phyloP scores from a whole-genome alignment of 2,888 invertebrate species.

The Patella pellucida region DNA sequence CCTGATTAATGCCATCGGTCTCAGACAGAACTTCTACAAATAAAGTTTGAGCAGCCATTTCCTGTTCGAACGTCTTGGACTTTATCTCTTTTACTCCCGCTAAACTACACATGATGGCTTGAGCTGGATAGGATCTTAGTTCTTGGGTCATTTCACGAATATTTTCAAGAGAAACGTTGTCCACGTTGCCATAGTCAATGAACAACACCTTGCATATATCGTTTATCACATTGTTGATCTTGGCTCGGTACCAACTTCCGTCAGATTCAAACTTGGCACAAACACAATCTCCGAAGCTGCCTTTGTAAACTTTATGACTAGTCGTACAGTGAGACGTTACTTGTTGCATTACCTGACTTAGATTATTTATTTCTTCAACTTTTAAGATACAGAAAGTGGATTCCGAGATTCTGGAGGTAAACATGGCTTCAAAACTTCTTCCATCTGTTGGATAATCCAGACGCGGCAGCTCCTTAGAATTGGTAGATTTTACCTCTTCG shows the following conservation, averaged over 20 bases:
- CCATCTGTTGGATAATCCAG: neutral
- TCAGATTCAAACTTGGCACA: constrained; percentile 39
- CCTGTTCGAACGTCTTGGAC: too few relatives aligned
- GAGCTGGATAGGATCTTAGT: constrained; percentile 39
- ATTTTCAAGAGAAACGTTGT: constrained; percentile 32
- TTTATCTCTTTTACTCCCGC: constrained; percentile 28
- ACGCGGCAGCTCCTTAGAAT: too few relatives aligned
- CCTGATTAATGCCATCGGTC: neutral
- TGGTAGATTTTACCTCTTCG: too few relatives aligned
- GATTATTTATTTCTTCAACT: neutral
- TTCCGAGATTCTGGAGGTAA: neutral
- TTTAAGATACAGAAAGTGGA: neutral
- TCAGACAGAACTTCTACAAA: neutral
- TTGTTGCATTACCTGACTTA: neutral
- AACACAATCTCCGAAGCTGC: constrained; percentile 40
- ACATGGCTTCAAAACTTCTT: neutral
- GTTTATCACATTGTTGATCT: constrained; percentile 37
- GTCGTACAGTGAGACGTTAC: neutral
- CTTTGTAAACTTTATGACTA: neutral
- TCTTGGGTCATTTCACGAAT: constrained; percentile 39
- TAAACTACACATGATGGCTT: constrained; percentile 50
- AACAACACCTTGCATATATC: constrained; percentile 43
- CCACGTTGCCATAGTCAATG: constrained; percentile 64
- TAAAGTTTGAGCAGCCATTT: too few relatives aligned
- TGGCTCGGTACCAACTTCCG: constrained; percentile 50